Evolutionary conservation across 2,797 vertebrate genomes (phyloP), one percentile per base, ranked within the genome.

Genomic region (Microctenopoma stevenorrisi): DNA sequence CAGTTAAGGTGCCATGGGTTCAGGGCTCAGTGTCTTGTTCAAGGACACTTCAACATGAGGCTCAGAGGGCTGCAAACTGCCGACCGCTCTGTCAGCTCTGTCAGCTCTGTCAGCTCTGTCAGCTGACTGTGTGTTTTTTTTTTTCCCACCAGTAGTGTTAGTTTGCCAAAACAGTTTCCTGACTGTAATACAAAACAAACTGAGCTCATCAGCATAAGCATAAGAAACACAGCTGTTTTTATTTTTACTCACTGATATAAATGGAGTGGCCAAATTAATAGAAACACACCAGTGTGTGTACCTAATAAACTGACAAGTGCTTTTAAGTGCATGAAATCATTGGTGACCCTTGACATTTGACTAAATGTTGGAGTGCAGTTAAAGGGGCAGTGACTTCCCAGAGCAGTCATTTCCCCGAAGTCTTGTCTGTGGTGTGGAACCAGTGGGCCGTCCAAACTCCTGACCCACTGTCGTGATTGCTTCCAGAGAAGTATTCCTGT

Each of bases 361-460:
- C 49, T n/a, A 55, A 25, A 18, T 65, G n/a, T 46, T 54, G 12
- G 12, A n/a, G 7, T 6, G n/a, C 53, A 60, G 58, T 64, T 16
- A 7, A n/a, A 35, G 30, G 65, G 30, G 52, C 53, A 22, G 2
- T 51, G 44, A 56, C 68, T 83, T 88, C 73, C 62, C 79, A 72
- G 79, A 56, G 55, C 49, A 60, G 58, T 63, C 5, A 59, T 52
- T 59, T 82, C 81, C 78, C 70, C 22, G 9, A 69, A 68, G 70
- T 40, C 5, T 15, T 26, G 11, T 83, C 57, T 57, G 53, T 60
- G 67, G 49, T 12, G 67, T 70, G 73, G 72, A 64, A 56, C 57
- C 68, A 62, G 79, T 35, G 66, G 62, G 79, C 46, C 30, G 14
- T 74, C 63, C 63, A 64, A 86, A 42, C 56, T 79, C 35, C 48